phyloP scores from a whole-genome alignment of 2,797 vertebrate species.

The Anabas testudineus region DNA sequence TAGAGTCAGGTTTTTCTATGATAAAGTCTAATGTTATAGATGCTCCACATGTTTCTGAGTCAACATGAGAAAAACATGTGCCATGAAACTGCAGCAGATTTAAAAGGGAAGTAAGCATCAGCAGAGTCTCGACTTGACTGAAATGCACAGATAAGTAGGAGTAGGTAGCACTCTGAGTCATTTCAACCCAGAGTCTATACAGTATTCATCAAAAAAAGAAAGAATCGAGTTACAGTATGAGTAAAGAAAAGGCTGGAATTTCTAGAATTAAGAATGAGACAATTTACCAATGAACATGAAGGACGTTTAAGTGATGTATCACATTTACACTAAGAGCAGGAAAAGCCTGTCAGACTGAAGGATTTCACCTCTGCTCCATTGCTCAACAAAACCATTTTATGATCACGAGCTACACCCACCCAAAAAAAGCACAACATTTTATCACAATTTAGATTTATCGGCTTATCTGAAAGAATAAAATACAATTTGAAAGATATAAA shows the following conservation, averaged over 20 bases:
- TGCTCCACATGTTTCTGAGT: slow-evolving; percentile 10
- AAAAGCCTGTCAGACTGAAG: no score
- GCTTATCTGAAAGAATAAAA: no score
- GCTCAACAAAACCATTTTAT: no score
- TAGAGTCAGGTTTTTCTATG: neutral
- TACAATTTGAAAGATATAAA: no score
- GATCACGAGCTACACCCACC: no score
- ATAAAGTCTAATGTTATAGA: slow-evolving; percentile 10
- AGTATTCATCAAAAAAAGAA: neutral
- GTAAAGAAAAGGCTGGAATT: neutral
- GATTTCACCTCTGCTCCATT: no score
- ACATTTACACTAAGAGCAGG: no score
- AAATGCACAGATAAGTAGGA: slow-evolving; percentile 17
- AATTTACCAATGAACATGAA: no score
- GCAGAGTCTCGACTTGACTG: neutral
- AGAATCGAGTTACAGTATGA: neutral
- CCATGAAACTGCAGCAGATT: slow-evolving; percentile 22
- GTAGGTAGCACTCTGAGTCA: slow-evolving; percentile 33
- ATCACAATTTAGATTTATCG: no score
- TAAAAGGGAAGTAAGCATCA: slow-evolving; percentile 21
- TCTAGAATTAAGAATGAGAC: no score
- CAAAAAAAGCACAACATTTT: no score
- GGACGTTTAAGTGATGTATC: no score
- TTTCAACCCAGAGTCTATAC: neutral
- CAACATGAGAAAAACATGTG: slow-evolving; percentile 16